phyloP scores from a whole-genome alignment of 2,888 invertebrate genomes.

The Acanthosepion esculentum region DNA sequence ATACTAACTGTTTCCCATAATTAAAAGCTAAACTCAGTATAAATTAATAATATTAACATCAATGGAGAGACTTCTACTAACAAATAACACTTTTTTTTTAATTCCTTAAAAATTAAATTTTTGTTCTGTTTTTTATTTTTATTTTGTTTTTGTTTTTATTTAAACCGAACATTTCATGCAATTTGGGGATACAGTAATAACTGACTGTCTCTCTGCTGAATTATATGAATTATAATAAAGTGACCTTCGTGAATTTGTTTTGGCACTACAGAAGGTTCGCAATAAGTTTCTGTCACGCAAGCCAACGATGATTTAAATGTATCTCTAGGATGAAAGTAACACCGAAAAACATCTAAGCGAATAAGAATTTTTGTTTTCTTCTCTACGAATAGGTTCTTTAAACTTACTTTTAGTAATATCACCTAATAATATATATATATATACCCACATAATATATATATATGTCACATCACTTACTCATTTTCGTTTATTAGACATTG shows the following conservation, averaged over 20 bases:
- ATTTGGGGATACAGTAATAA: neutral
- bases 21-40: too few species aligned
- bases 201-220: neutral
- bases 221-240: neutral
- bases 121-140: neutral
- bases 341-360: neutral
- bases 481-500: too few species aligned
- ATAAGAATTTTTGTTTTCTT: neutral
- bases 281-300: neutral
- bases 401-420: neutral
- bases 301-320: neutral
- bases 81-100: neutral
- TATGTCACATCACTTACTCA: too few species aligned
- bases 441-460: too few species aligned
- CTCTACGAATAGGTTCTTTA: neutral
- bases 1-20: too few species aligned
- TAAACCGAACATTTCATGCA: neutral
- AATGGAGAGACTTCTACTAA: too few species aligned
- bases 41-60: too few species aligned
- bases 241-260: slow-evolving; percentile 15
- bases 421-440: too few species aligned
- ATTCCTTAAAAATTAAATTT: neutral
- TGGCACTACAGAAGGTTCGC: neutral
- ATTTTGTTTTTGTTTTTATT: neutral
- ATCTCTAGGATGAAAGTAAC: neutral